A percentile compares a stretch with the other conserved stretches of the same genome.
These are phyloP conservation scores for Lordiphosa fenestrarum DNA, from an alignment of 2,888 invertebrate genomes.

Conservation along the genomic window DNA sequence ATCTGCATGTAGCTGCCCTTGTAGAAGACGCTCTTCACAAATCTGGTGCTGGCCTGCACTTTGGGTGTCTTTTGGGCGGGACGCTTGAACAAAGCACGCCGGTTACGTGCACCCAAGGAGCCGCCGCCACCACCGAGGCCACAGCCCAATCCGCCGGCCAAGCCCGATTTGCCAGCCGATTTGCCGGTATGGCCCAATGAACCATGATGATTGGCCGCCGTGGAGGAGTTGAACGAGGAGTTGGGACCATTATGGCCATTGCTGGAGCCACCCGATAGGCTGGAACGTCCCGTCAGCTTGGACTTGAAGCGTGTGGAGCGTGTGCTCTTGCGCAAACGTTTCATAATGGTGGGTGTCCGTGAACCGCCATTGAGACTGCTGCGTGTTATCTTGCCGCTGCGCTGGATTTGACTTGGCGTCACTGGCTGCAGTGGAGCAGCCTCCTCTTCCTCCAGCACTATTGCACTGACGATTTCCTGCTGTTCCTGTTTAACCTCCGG, in stretches of 20 bases:
- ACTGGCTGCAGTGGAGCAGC: constrained; percentile 19
- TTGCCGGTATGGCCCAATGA: constrained; percentile 18
- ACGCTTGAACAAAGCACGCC: constrained; percentile 89
- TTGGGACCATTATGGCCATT: constrained; percentile 29
- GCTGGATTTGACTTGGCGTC: constrained; percentile 10
- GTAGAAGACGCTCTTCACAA: constrained; percentile 88
- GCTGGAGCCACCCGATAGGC: constrained; percentile 2
- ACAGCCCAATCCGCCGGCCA: constrained; percentile 15
- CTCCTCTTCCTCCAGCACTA: constrained; percentile 6
- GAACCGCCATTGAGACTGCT: constrained; percentile 48
- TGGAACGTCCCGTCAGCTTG: constrained; percentile 36
- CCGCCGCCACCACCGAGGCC: constrained; percentile 15
- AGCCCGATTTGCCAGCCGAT: constrained; percentile 20
- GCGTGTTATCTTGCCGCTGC: constrained; percentile 44
- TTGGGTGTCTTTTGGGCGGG: constrained; percentile 90
- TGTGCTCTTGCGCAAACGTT: constrained; percentile 56
- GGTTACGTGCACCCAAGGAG: constrained; percentile 83
- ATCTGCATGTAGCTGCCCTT: constrained; percentile 92
- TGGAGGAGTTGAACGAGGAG: background rate
- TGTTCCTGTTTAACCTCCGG: background rate
- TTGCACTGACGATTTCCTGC: constrained; percentile 3
- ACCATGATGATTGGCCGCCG: constrained; percentile 9
- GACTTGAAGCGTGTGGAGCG: constrained; percentile 62
- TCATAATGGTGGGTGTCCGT: constrained; percentile 53
- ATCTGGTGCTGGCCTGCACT: constrained; percentile 90